Evolutionary conservation across 1,140 invertebrate genomes (phyloP).

Genomic region (Brachionus angularis): DNA sequence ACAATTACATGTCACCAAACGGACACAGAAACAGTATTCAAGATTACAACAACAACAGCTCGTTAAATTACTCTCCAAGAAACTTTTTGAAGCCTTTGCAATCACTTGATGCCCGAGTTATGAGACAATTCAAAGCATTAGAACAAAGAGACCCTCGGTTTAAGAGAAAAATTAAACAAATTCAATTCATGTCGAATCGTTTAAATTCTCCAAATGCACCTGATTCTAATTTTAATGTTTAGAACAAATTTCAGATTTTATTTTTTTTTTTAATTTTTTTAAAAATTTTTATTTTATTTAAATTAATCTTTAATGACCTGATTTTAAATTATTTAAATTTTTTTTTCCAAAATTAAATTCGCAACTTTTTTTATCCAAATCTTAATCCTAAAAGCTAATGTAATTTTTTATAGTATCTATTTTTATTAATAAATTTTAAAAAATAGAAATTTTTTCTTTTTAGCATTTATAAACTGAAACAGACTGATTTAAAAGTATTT

Average conservation of each 20-base stretch:
- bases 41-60: not conserved
- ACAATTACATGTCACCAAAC: slow-evolving; percentile 21
- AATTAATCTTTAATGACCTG: not conserved
- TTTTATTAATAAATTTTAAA: too few species aligned
- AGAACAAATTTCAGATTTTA: not conserved
- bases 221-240: slow-evolving; percentile 9
- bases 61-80: slow-evolving; percentile 11
- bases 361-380: not conserved
- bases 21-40: slow-evolving; percentile 5
- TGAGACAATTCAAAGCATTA: slow-evolving; percentile 40
- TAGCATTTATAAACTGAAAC: too few species aligned
- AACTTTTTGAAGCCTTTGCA: slow-evolving; percentile 40
- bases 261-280: not conserved
- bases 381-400: too few species aligned
- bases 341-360: slow-evolving; percentile 11
- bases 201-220: not conserved
- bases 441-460: too few species aligned
- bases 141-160: slow-evolving; percentile 22
- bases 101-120: slow-evolving; percentile 25
- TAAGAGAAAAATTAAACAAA: slow-evolving; percentile 33
- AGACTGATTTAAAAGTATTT: too few species aligned
- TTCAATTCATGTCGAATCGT: slow-evolving; percentile 35
- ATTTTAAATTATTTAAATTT: not conserved
- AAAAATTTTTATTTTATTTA: slow-evolving; percentile 11
- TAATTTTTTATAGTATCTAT: too few species aligned